Conservation (phyloP, 2,113 vertebrate species). For the Pteruthius melanotis region DNA sequence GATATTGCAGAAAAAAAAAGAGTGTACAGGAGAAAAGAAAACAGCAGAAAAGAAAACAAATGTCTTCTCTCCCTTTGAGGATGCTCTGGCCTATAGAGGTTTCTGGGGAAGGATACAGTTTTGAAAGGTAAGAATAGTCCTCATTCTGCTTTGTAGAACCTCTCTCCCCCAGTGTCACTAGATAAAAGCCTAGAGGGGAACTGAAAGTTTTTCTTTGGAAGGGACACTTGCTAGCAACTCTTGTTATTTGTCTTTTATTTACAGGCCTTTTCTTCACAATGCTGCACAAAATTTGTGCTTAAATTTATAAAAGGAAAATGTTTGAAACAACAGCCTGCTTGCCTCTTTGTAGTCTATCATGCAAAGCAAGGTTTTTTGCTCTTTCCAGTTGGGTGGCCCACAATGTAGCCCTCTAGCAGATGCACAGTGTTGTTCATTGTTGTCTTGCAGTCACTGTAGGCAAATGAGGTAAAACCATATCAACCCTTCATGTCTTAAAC, state of each 20-base stretch:
- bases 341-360: no score
- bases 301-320: neutral
- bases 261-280: neutral
- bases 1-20: neutral
- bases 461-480: neutral
- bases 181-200: neutral
- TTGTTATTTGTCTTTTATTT: neutral
- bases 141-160: neutral
- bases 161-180: no score
- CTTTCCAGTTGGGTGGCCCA: neutral
- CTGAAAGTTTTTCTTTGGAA: neutral
- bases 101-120: neutral
- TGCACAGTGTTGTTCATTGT: neutral
- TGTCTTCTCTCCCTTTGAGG: neutral
- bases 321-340: neutral
- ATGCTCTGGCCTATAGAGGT: neutral
- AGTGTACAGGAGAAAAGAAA: neutral
- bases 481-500: neutral
- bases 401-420: neutral
- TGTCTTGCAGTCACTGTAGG: neutral
- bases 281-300: neutral
- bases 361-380: neutral
- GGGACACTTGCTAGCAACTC: neutral
- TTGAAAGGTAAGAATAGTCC: neutral
- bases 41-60: neutral